Base-by-base conservation (phyloP, 2,888 invertebrate genomes). In the Ectropis crepuscularia region DNA sequence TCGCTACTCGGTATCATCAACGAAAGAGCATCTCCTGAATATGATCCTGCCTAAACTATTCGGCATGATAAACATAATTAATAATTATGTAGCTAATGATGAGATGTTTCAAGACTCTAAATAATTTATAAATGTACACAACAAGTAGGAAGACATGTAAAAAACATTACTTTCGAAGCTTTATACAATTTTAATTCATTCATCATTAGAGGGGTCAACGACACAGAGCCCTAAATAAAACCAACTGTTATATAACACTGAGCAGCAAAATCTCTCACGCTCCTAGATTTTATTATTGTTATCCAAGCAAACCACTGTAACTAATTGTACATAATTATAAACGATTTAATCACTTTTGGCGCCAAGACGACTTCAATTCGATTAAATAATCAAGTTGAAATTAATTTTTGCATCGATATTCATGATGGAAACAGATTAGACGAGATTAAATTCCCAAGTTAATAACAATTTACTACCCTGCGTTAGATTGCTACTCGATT, bases 271-370 rank as follows among this genome's bases (percentile, higher is more conserved):
- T 64, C 68, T 67, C 63, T 70, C 72, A 72, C 68, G 72, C 65
- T 72, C 62, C 63, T 62, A 58, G 43, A 57, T 62, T 67, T 68
- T 57, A 69, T 68, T 57, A 69, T 70, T 69, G 68, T 71, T 65
- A 55, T 49, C 55, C 57, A 65, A 61, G 60, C 61, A 49, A 53
- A 57, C 61, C 51, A 60, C 61, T 70, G 67, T 66, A 54, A 70
- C 70, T 70, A 70, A 70, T 69, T 62, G 54, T 12, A 49, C 50
- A 58, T 64, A 60, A 65, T 63, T 60, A 67, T 46, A n/a, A 57
- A 60, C 57, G 46, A 60, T 61, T 65, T 65, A 53, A 65, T 63
- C 51, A 61, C 45, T 41, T 49, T 60, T 42, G 61, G 53, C 66
- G 60, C 62, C 46, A 55, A 63, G 50, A 55, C 50, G 54, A 58